Evolutionary conservation across 2,888 invertebrate species (phyloP).

Genomic region (Drosophila neotestacea): DNA sequence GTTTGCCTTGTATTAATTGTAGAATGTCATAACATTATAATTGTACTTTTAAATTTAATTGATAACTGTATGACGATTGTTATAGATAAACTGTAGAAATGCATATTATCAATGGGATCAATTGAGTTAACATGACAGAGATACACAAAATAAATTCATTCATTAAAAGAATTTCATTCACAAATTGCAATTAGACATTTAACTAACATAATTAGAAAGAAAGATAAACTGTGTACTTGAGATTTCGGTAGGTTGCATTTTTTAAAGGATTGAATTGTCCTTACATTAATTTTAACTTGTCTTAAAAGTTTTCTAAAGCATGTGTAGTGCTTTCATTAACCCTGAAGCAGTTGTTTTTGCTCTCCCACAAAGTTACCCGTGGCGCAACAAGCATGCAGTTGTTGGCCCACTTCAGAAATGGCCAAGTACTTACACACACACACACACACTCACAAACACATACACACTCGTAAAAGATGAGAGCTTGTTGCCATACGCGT

Average conservation of each 20-base stretch:
- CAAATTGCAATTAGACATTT: background rate
- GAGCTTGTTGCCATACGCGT: conserved; percentile 37
- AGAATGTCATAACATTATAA: background rate
- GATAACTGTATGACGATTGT: too few species aligned
- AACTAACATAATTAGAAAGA: background rate
- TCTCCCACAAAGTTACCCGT: conserved; percentile 2
- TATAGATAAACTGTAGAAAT: too few species aligned
- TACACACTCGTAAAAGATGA: conserved; percentile 21
- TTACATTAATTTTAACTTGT: background rate
- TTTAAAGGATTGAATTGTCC: background rate
- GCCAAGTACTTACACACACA: conserved; percentile 24
- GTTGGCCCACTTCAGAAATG: conserved; percentile 19
- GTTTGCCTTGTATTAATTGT: too few species aligned
- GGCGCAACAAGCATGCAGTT: conserved; percentile 75
- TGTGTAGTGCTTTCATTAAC: conserved; percentile 1
- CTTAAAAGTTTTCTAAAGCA: background rate
- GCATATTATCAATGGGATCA: too few species aligned
- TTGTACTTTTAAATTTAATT: background rate
- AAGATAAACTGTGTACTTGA: background rate
- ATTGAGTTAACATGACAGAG: too few species aligned
- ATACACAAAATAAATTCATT: too few species aligned
- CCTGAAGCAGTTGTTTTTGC: conserved; percentile 2
- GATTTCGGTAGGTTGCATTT: background rate
- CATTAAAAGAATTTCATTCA: background rate
- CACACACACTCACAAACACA: conserved; percentile 4